Evolutionary conservation across 2,888 invertebrate genomes (phyloP).

Genomic region (Macrophya annulata): DNA sequence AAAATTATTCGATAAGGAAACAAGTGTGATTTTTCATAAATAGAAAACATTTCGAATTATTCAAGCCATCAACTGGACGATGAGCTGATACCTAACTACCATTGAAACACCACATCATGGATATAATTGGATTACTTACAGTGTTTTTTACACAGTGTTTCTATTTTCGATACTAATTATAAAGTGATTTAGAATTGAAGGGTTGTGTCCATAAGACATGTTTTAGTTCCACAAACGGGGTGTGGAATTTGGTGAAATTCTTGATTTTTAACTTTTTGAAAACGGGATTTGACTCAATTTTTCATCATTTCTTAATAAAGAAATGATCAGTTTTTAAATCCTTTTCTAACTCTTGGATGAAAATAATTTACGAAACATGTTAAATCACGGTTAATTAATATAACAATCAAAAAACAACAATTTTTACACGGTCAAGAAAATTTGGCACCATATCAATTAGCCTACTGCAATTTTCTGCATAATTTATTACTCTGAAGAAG

Average conservation of each 20-base stretch:
- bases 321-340: not conserved
- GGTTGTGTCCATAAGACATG: not conserved
- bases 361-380: no score
- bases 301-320: not conserved
- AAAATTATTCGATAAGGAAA: not conserved
- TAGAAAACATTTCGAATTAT: not conserved
- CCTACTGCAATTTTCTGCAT: not conserved
- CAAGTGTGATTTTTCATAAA: slow-evolving; percentile 6
- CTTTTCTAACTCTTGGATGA: no score
- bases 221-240: not conserved
- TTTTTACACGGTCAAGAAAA: not conserved
- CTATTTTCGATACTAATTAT: not conserved
- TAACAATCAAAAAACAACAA: not conserved
- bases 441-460: slow-evolving; percentile 25
- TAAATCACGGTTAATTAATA: not conserved
- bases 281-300: not conserved
- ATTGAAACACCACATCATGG: slow-evolving; percentile 4
- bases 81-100: not conserved
- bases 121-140: slow-evolving; percentile 31
- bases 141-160: slow-evolving; percentile 14
- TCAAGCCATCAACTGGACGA: slow-evolving; percentile 27
- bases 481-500: not conserved
- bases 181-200: not conserved
- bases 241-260: not conserved
- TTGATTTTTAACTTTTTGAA: not conserved